A percentile compares a stretch with the other conserved stretches of the same genome.
Conservation (phyloP, 2,113 vertebrate species). For the Furnarius figulus region DNA sequence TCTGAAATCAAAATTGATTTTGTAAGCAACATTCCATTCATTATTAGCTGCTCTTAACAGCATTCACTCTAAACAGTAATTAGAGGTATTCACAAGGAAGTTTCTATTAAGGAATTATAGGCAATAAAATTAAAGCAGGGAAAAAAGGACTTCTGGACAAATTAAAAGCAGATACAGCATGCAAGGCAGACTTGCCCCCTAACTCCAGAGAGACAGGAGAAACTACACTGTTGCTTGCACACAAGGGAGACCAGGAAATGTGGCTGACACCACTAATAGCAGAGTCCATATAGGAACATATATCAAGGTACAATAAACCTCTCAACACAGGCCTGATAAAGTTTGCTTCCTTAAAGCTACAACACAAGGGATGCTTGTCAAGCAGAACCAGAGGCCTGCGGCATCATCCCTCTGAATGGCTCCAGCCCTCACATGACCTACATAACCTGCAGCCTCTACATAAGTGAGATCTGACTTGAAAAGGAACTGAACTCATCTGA, state of each 20-base stretch:
- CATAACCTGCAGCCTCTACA: fast-evolving
- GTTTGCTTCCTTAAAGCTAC: neutral
- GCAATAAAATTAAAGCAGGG: neutral
- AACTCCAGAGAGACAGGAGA: neutral
- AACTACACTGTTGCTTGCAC: fast-evolving
- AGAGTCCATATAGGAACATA: neutral
- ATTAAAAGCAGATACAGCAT: neutral
- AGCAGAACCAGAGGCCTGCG: neutral
- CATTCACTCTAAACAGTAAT: neutral
- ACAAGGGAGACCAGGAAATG: neutral
- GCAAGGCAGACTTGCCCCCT: neutral
- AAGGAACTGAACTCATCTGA: neutral
- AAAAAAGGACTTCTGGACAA: neutral
- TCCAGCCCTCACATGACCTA: neutral
- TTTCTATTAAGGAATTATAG: neutral
- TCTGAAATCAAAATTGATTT: neutral
- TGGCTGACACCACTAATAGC: neutral
- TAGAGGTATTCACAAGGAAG: neutral
- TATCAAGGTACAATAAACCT: neutral
- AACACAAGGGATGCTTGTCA: neutral
- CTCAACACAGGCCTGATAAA: neutral
- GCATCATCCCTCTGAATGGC: fast-evolving
- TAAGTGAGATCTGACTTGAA: neutral
- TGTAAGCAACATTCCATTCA: neutral
- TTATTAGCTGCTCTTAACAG: neutral